Conservation (phyloP, 1,140 invertebrate species). For the Neodiprion lecontei region DNA sequence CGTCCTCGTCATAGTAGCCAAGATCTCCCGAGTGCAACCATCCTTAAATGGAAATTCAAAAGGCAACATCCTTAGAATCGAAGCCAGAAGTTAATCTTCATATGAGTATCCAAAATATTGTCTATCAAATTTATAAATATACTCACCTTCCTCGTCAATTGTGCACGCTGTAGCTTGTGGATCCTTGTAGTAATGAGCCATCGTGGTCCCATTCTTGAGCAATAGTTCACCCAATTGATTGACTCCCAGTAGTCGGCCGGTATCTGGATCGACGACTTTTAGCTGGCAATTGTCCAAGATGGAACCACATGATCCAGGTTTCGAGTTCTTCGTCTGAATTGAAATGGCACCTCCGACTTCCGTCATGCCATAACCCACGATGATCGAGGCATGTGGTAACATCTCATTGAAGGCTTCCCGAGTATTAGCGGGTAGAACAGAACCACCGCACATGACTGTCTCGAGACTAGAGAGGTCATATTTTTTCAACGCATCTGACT, state of each 20-base stretch:
- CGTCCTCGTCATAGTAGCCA: constrained; percentile 71
- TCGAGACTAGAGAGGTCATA: neutral
- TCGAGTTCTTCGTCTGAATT: constrained; percentile 26
- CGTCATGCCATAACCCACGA: constrained; percentile 64
- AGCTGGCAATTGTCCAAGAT: constrained; percentile 28
- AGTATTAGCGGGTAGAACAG: constrained; percentile 59
- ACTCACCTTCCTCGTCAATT: constrained; percentile 27
- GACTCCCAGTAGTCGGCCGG: neutral
- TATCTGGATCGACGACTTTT: neutral
- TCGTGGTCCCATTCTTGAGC: neutral
- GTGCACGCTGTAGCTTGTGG: constrained; percentile 40
- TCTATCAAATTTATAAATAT: constrained; percentile 54
- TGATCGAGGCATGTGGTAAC: constrained; percentile 50
- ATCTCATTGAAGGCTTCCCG: constrained; percentile 54
- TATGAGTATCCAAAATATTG: constrained; percentile 40
- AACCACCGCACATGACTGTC: constrained; percentile 50
- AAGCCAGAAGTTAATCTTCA: constrained; percentile 33
- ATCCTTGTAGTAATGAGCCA: constrained; percentile 5
- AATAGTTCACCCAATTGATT: constrained; percentile 10
- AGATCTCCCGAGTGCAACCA: constrained; percentile 79
- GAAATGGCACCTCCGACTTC: constrained; percentile 58
- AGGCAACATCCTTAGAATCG: constrained; percentile 62
- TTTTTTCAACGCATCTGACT: neutral
- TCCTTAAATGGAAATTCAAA: constrained; percentile 59
- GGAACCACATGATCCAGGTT: constrained; percentile 31